These are phyloP conservation scores for Cuniculus paca DNA, from an alignment of 2,797 vertebrate species.

Conservation along the genomic window DNA sequence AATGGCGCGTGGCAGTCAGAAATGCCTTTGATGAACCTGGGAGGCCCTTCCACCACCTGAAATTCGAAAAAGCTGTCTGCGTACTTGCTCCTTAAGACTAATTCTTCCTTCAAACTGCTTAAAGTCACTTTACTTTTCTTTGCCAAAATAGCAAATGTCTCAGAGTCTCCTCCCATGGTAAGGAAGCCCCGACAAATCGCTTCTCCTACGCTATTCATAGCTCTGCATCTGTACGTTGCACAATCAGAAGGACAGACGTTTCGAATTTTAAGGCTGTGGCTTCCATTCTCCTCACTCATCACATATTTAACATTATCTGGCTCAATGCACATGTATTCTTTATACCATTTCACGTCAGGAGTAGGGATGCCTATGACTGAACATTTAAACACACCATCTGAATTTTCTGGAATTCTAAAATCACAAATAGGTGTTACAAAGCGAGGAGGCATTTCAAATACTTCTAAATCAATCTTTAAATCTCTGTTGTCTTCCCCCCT, in stretches of 20 bases:
- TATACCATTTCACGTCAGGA: slow-evolving; percentile 96
- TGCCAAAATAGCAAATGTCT: slow-evolving; percentile 85
- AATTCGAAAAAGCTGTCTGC: slow-evolving; percentile 95
- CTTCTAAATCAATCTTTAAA: slow-evolving; percentile 97
- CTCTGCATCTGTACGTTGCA: slow-evolving; percentile 94
- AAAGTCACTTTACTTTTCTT: slow-evolving; percentile 84
- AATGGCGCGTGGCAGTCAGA: slow-evolving; percentile 91
- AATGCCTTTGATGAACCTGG: slow-evolving; percentile 93
- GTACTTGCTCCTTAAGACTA: slow-evolving; percentile 88
- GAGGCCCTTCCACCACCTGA: slow-evolving; percentile 93
- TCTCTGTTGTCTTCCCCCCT: slow-evolving; percentile 91
- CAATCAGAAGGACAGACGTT: slow-evolving; percentile 91
- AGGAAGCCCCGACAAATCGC: slow-evolving; percentile 94
- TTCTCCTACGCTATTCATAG: slow-evolving; percentile 95
- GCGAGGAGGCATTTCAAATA: slow-evolving; percentile 97
- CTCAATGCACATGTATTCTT: slow-evolving; percentile 91
- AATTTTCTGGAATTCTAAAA: slow-evolving; percentile 92
- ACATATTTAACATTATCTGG: slow-evolving; percentile 91
- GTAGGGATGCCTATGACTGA: slow-evolving; percentile 96
- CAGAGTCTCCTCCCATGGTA: slow-evolving; percentile 88
- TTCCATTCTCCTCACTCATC: slow-evolving; percentile 93
- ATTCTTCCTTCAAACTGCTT: slow-evolving; percentile 87
- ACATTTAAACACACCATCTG: slow-evolving; percentile 95
- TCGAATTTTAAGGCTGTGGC: slow-evolving; percentile 94
- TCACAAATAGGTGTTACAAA: slow-evolving; percentile 96